Evolutionary conservation across 2,113 vertebrate species (phyloP).

Genomic region (Leptocoma aspasia): DNA sequence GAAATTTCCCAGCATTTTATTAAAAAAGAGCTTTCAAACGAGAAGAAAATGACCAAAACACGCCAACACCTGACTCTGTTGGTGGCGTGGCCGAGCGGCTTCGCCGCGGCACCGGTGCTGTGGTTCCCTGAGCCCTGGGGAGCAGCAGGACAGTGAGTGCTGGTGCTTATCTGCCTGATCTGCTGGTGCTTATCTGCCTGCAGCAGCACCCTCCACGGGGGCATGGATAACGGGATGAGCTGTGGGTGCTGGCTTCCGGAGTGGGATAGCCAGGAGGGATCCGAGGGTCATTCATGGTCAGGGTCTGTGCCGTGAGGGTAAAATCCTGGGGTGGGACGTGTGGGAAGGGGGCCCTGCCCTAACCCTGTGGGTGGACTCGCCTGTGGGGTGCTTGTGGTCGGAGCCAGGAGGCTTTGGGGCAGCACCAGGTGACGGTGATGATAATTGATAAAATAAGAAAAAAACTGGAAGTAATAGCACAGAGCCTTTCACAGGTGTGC

Average conservation of each 20-base stretch:
- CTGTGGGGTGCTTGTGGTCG: background rate
- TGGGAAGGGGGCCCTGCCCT: background rate
- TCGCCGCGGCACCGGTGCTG: rapidly evolving
- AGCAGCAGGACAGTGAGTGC: rapidly evolving
- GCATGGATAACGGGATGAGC: background rate
- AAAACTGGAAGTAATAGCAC: background rate
- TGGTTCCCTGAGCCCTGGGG: background rate
- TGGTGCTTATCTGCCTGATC: no score
- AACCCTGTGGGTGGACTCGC: rapidly evolving
- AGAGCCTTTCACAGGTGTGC: background rate
- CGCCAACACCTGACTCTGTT: rapidly evolving
- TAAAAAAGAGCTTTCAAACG: background rate
- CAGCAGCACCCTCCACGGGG: background rate
- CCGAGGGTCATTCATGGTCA: rapidly evolving
- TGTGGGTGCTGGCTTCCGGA: rapidly evolving
- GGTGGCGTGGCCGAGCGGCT: rapidly evolving
- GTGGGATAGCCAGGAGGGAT: background rate
- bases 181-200: background rate
- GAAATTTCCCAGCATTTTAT: background rate
- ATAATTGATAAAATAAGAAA: background rate
- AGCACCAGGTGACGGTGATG: background rate
- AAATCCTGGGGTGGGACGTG: rapidly evolving
- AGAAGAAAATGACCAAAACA: background rate
- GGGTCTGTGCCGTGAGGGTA: background rate
- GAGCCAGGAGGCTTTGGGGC: background rate